These are phyloP conservation scores for Rhynchotus rufescens DNA, from an alignment of 2,797 vertebrate species.

Conservation along the genomic window DNA sequence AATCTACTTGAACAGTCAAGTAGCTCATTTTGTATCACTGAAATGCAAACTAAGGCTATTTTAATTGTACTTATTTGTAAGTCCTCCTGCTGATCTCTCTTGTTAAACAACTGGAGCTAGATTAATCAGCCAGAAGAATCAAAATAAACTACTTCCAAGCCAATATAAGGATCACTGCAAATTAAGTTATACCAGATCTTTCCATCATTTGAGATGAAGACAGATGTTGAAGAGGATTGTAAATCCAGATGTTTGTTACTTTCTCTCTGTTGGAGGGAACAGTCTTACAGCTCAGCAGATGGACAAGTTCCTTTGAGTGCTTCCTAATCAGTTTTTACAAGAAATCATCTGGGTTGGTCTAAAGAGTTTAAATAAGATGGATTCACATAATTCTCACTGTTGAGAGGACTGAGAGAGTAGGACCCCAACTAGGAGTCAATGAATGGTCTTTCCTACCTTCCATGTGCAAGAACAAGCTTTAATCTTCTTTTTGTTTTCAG, in stretches of 20 bases:
- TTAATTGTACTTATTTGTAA: neutral
- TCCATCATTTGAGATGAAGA: neutral
- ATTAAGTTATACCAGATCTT: neutral
- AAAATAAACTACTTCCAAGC: neutral
- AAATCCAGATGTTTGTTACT: neutral
- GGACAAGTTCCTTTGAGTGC: neutral
- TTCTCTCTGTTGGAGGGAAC: neutral
- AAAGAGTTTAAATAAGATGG: neutral
- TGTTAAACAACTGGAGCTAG: neutral
- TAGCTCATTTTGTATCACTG: neutral
- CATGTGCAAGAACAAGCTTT: neutral
- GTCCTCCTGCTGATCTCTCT: neutral
- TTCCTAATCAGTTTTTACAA: neutral
- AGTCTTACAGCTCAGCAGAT: neutral
- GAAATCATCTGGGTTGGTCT: neutral
- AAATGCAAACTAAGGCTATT: neutral
- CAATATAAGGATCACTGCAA: neutral
- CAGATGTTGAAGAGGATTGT: neutral
- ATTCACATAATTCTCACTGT: neutral
- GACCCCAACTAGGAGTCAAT: neutral
- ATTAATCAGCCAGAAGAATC: neutral
- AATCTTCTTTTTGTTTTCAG: conserved; percentile 4
- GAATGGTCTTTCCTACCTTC: neutral
- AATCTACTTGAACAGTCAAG: neutral
- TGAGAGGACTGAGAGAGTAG: neutral